Conservation (phyloP, 2,797 vertebrate genomes). For the Molossus alvarezi region DNA sequence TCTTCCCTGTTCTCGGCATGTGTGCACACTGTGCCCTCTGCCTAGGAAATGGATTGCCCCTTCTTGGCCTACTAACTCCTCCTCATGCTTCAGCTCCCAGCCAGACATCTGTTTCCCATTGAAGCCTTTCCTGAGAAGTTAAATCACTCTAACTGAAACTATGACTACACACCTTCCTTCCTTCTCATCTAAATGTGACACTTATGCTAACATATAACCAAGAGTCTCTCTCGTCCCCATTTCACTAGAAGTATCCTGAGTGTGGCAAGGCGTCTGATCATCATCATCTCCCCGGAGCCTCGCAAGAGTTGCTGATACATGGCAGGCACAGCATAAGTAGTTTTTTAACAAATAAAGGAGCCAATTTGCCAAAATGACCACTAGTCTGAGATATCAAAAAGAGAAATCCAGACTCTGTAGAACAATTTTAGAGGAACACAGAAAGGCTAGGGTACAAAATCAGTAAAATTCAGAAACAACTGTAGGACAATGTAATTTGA, state of each 20-base stretch:
- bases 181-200: background rate
- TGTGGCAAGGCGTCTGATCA: background rate
- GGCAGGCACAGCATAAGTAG: background rate
- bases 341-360: conserved; percentile 69
- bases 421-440: background rate
- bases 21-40: background rate
- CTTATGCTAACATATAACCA: background rate
- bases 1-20: background rate
- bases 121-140: background rate
- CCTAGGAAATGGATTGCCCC: background rate
- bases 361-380: background rate
- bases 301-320: background rate
- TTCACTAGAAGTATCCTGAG: background rate
- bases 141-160: background rate
- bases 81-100: background rate
- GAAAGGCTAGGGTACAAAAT: background rate
- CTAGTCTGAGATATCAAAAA: conserved; percentile 14
- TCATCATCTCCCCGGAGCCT: background rate
- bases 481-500: background rate
- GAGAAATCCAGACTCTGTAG: background rate
- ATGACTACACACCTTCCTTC: background rate
- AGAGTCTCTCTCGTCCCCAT: background rate
- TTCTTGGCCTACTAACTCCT: background rate
- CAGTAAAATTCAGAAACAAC: conserved; percentile 25
- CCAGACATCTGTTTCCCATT: background rate